Conservation (phyloP, 2,113 vertebrate genomes). For the Ivindomyrus marchei region DNA sequence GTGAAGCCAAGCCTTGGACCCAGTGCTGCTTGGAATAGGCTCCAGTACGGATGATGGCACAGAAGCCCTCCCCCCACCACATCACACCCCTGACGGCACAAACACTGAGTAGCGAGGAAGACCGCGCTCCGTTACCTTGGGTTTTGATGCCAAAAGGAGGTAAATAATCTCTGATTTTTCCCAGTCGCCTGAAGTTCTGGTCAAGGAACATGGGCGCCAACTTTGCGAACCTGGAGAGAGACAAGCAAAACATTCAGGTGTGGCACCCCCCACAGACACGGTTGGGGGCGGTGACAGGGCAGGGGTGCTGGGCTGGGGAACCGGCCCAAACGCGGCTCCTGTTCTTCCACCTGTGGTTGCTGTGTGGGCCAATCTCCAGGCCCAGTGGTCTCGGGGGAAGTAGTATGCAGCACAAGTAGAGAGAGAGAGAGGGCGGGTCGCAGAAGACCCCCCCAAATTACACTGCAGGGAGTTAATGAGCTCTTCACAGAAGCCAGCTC, state of each 20-base stretch:
- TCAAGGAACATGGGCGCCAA: constrained; percentile 65
- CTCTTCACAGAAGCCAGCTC: constrained; percentile 23
- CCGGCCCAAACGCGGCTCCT: neutral
- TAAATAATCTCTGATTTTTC: constrained; percentile 53
- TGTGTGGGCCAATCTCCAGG: neutral
- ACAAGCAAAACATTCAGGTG: neutral
- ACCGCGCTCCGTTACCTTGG: constrained; percentile 54
- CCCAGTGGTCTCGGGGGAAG: neutral
- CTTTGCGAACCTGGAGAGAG: constrained; percentile 53
- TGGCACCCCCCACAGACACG: neutral
- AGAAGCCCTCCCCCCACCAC: neutral
- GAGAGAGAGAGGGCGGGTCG: neutral
- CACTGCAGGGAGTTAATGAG: neutral
- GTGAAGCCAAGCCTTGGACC: neutral
- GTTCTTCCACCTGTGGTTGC: neutral
- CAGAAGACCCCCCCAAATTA: neutral
- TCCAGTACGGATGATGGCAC: neutral
- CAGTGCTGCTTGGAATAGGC: neutral
- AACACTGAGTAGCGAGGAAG: neutral
- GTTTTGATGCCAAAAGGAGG: constrained; percentile 69
- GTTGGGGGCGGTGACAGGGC: neutral
- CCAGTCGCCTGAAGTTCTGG: constrained; percentile 57
- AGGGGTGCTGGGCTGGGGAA: neutral
- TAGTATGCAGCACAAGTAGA: neutral
- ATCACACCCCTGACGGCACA: neutral